These are phyloP conservation scores for Parochlus steinenii DNA, from an alignment of 2,888 invertebrate genomes.

Conservation along the genomic window DNA sequence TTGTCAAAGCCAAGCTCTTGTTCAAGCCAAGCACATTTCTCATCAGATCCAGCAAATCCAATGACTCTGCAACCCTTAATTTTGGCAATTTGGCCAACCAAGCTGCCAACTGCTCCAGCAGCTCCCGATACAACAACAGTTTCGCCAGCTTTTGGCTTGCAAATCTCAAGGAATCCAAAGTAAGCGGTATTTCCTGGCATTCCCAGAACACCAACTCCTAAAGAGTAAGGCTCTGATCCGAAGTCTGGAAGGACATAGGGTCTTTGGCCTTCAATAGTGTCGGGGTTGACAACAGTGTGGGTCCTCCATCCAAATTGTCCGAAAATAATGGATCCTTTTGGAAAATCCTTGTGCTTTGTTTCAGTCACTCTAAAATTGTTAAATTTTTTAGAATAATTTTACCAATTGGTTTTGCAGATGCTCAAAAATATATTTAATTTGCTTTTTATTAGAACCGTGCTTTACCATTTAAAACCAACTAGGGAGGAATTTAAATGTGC, in stretches of 20 bases:
- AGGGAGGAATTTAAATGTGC: too few relatives aligned
- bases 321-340: slow-evolving; percentile 45
- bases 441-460: too few relatives aligned
- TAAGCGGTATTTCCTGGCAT: slow-evolving; percentile 58
- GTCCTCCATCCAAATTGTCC: slow-evolving; percentile 52
- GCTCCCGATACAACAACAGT: slow-evolving; percentile 52
- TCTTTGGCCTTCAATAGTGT: slow-evolving; percentile 19
- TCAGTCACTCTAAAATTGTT: slow-evolving; percentile 42
- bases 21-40: slow-evolving; percentile 51
- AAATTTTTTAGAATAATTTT: too few relatives aligned
- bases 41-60: slow-evolving; percentile 53
- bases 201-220: slow-evolving; percentile 45
- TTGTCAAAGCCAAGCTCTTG: slow-evolving; percentile 50
- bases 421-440: too few relatives aligned
- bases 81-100: slow-evolving; percentile 63
- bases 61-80: slow-evolving; percentile 43
- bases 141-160: slow-evolving; percentile 48
- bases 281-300: slow-evolving; percentile 31
- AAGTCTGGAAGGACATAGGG: slow-evolving; percentile 37
- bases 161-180: slow-evolving; percentile 49
- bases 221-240: slow-evolving; percentile 39
- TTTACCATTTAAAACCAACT: too few relatives aligned
- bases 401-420: too few relatives aligned
- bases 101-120: slow-evolving; percentile 56
- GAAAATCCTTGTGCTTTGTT: slow-evolving; percentile 45